Base-by-base conservation (phyloP, 2,113 vertebrate species). In the Nothoprocta pentlandii region DNA sequence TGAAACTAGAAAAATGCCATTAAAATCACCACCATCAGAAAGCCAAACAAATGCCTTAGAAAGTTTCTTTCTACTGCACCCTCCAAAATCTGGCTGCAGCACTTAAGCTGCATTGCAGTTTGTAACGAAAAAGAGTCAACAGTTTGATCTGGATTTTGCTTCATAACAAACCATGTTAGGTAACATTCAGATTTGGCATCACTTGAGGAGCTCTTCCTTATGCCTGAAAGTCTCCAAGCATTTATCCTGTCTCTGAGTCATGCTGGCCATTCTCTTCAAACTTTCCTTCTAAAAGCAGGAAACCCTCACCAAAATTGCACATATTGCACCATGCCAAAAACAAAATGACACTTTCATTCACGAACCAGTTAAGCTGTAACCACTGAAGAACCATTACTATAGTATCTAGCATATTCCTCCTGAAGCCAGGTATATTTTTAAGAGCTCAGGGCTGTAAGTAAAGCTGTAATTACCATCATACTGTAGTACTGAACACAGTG, bases 241-340 rank as follows among this genome's bases (percentile, higher is more conserved):
- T 58, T 79, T 85, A 42, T 22, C 32, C 47, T 34, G 51, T 36
- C n/a, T 42, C 42, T 32, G 16, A 83, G 20, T 59, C 49, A 85
- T 23, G 62, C 49, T 0, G 0, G 63, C 63, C 32, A 30, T 3
- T 5, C 32, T 75, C 32, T 12, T 8, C 28, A 84, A 89, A 51
- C 32, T 22, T 79, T 7, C 32, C 58, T 89, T 59, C 44, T 53
- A 58, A 62, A 80, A 74, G 13, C 53, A 62, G 49, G 91, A 91
- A 89, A 20, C 10, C n/a, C 25, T 69, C 49, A 87, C 25, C 79
- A 67, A 93, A 96, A 86, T 75, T 47, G 86, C 89, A 73, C 71
- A 82, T 73, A 44, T 59, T 53, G 67, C 62, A 64, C 47, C 21
- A 63, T 9, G 61, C 20, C 20, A 69, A 87, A 62, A 87, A 41